Evolutionary conservation across 2,113 vertebrate species (phyloP).

Genomic region (Trogon melanurus): DNA sequence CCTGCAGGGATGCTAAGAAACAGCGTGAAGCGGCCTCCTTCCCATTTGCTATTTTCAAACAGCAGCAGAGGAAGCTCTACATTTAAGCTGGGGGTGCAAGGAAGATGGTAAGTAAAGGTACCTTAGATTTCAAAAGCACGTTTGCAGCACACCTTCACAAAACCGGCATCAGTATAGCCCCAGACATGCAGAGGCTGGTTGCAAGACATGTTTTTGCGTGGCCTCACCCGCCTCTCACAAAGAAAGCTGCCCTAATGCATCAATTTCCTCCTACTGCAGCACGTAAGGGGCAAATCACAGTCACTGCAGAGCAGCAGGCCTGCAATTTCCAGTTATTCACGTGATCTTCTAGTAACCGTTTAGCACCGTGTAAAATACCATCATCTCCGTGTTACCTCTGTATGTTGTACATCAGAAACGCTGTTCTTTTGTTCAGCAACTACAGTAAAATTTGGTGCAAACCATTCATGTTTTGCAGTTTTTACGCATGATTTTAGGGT

Average conservation of each 20-base stretch:
- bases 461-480: not conserved
- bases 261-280: not conserved
- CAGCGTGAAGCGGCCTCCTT: not conserved
- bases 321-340: not conserved
- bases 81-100: not conserved
- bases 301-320: not conserved
- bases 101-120: not conserved
- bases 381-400: too few relatives aligned
- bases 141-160: not conserved
- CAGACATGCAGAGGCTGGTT: not conserved
- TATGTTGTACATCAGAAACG: not conserved
- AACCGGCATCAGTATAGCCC: not conserved
- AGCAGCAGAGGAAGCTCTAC: not conserved
- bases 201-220: not conserved
- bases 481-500: fast-evolving
- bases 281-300: not conserved
- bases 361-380: not conserved
- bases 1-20: not conserved
- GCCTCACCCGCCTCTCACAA: not conserved
- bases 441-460: fast-evolving
- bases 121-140: not conserved
- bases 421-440: not conserved
- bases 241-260: not conserved
- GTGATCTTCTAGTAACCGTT: not conserved
- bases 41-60: not conserved